These are phyloP conservation scores for Uria lomvia DNA, from an alignment of 2,113 vertebrate genomes.

Conservation along the genomic window DNA sequence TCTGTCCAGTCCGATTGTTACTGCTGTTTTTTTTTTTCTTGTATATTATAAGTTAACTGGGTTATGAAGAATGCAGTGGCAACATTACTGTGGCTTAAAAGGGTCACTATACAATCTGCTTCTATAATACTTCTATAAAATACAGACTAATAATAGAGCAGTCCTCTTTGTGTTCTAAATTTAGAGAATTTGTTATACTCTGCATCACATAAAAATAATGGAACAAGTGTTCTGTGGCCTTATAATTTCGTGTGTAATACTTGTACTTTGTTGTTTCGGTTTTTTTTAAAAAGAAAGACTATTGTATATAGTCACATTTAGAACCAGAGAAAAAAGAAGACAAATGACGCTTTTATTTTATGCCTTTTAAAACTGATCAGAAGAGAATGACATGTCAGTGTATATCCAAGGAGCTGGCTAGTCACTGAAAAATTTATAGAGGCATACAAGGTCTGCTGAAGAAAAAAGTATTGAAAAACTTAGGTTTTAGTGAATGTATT, in stretches of 20 bases:
- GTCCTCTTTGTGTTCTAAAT: background rate
- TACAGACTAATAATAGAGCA: background rate
- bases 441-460: background rate
- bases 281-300: background rate
- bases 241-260: background rate
- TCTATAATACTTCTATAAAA: background rate
- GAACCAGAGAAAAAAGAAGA: background rate
- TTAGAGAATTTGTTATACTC: background rate
- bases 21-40: background rate
- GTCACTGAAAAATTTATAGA: background rate
- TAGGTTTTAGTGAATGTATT: background rate
- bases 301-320: background rate
- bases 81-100: background rate
- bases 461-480: background rate
- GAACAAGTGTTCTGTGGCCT: background rate
- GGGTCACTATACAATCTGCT: background rate
- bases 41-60: background rate
- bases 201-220: background rate
- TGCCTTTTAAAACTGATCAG: background rate
- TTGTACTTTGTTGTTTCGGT: background rate
- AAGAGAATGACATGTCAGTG: background rate
- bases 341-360: background rate
- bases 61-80: background rate
- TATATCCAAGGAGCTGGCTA: background rate
- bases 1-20: background rate